Conservation (phyloP, 2,888 invertebrate genomes). For the Podabrus alpinus region DNA sequence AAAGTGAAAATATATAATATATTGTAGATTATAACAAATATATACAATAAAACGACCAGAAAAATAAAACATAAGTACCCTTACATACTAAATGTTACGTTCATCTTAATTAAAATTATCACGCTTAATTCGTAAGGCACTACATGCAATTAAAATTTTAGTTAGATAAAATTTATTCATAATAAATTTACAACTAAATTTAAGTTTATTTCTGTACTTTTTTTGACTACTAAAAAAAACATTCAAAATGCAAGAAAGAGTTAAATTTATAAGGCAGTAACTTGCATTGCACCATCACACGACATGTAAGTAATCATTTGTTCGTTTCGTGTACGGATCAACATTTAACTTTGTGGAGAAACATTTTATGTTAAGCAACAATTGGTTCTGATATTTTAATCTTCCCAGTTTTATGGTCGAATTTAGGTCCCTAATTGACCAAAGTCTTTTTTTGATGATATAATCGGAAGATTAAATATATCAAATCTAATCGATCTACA, state of each 20-base stretch:
- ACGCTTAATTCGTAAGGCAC: slow-evolving; percentile 35
- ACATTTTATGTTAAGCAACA: background rate
- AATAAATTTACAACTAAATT: background rate
- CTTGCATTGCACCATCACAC: slow-evolving; percentile 23
- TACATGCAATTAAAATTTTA: slow-evolving; percentile 27
- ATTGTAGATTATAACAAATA: slow-evolving; percentile 14
- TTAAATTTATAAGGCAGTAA: slow-evolving; percentile 23
- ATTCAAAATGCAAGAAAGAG: slow-evolving; percentile 11
- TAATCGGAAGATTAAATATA: background rate
- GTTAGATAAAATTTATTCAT: slow-evolving; percentile 9
- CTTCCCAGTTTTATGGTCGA: background rate
- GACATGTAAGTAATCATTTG: slow-evolving; percentile 2
- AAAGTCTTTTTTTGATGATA: background rate
- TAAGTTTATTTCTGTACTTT: background rate
- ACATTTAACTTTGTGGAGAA: background rate
- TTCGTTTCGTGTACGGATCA: background rate
- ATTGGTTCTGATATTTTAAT: background rate
- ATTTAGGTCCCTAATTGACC: background rate
- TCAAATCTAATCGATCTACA: background rate
- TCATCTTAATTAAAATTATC: slow-evolving; percentile 29
- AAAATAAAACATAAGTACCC: slow-evolving; percentile 28
- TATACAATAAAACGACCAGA: slow-evolving; percentile 22
- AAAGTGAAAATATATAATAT: slow-evolving; percentile 14
- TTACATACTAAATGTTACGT: slow-evolving; percentile 21
- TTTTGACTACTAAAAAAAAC: background rate